Conservation (phyloP, 2,797 vertebrate genomes). For the Channa striata region DNA sequence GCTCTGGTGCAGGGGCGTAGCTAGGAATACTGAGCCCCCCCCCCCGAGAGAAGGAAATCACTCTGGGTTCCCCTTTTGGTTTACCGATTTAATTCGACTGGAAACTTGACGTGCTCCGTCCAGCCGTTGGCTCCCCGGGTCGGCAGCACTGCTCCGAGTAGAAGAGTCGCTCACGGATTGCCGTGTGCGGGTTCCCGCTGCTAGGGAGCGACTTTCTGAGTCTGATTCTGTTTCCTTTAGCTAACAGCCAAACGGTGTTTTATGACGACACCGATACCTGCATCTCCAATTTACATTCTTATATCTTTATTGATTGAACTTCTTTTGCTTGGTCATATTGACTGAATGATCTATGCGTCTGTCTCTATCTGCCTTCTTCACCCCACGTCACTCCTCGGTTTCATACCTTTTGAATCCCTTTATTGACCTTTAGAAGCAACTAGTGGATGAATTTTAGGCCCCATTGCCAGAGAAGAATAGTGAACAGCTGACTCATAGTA, state of each 20-base stretch:
- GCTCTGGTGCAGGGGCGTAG: constrained; percentile 47
- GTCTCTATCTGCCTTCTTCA: constrained; percentile 43
- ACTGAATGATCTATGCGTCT: constrained; percentile 72
- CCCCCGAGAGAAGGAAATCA: constrained; percentile 32
- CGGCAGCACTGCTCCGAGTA: constrained; percentile 42
- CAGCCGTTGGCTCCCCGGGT: constrained; percentile 30
- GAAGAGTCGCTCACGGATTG: constrained; percentile 14
- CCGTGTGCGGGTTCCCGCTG: constrained; percentile 47
- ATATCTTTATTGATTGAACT: constrained; percentile 71
- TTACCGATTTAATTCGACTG: constrained; percentile 16
- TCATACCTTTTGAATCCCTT: constrained; percentile 54
- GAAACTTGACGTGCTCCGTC: constrained; percentile 33
- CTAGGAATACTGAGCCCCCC: constrained; percentile 27
- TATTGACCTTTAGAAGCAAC: constrained; percentile 66
- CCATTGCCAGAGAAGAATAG: constrained; percentile 46
- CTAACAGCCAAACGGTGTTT: constrained; percentile 64
- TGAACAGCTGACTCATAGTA: constrained; percentile 48
- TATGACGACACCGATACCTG: constrained; percentile 64
- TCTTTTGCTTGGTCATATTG: constrained; percentile 76
- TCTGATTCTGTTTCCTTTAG: constrained; percentile 50
- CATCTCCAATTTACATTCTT: constrained; percentile 72
- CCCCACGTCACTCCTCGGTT: constrained; percentile 36
- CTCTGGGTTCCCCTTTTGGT: constrained; percentile 30
- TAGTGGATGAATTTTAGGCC: constrained; percentile 61
- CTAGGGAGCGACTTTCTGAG: constrained; percentile 45